Evolutionary conservation across 2,888 invertebrate genomes (phyloP), one percentile per base, ranked within the genome.

Genomic region (Caenorhabditis imperialis): DNA sequence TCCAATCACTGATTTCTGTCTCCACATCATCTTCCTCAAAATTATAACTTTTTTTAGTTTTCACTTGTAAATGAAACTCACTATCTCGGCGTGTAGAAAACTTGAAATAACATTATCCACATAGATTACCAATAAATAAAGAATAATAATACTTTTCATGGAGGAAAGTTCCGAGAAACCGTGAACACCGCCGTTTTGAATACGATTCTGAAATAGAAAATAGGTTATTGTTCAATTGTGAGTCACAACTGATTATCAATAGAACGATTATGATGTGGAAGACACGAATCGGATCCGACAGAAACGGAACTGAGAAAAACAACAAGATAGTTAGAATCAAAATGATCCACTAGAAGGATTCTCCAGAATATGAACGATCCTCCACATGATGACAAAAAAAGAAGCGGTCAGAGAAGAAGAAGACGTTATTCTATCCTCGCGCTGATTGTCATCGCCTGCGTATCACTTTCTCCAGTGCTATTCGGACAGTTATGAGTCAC

Each of bases 1-100:
- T 73, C 79, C 79, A 79, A 30, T 79, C 79, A 60, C 55, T 62
- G 0, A 75, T 60, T 38, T 70, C 75, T 0, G 70, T 67, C 40
- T 75, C 74, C 27, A 33, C 47, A 27, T 75, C 61, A 47, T 74
- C 67, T 23, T 74, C 74, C 74, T 69, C 8, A n/a, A 60, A 53
- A 25, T 8, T 30, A 5, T 42, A 3, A 27, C 8, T 5, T 12
- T 8, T 33, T 48, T n/a, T 38, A 1, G 30, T 35, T 23, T 23
- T 10, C 23, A 35, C 37, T 27, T 48, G 20, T 1, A 3, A 12
- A 42, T 6, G 37, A 51, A 22, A 65, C 73, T 60, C 23, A 65
- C 73, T n/a, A 65, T 65, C 35, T 58, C 57, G 2, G 73, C 37
- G 50, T 60, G 65, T 23, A 73, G 33, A 30, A 73, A 73, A 40